phyloP scores from a whole-genome alignment of 1,140 invertebrate genomes.

The Coptotermes formosanus region DNA sequence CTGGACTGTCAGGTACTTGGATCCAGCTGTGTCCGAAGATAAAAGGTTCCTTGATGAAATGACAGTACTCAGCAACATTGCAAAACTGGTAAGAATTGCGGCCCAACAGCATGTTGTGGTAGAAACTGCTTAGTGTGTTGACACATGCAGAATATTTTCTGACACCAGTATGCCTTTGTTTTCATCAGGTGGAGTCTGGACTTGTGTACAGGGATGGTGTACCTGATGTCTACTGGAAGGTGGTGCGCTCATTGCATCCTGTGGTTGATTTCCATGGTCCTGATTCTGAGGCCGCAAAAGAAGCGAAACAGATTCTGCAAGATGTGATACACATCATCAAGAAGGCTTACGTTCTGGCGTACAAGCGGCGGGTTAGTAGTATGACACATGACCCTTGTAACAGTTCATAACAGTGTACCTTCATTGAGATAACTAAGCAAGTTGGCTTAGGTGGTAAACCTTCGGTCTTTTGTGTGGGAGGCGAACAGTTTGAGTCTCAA shows the following conservation, averaged over 20 bases:
- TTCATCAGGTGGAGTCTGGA: constrained; percentile 27
- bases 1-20: constrained; percentile 8
- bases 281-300: constrained; percentile 62
- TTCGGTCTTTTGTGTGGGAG: too few relatives aligned
- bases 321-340: constrained; percentile 56
- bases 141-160: too few relatives aligned
- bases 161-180: too few relatives aligned
- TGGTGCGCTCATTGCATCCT: constrained; percentile 59
- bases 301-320: constrained; percentile 65
- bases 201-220: constrained; percentile 48
- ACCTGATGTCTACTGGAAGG: constrained; percentile 67
- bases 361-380: constrained; percentile 60
- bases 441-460: too few relatives aligned
- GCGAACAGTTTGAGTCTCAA: too few relatives aligned
- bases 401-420: too few relatives aligned
- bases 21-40: constrained; percentile 30
- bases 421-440: too few relatives aligned
- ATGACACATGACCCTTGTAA: not conserved
- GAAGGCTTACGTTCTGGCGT: constrained; percentile 61
- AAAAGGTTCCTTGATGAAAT: constrained; percentile 35
- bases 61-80: constrained; percentile 28
- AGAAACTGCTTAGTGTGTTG: too few relatives aligned
- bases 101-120: too few relatives aligned
- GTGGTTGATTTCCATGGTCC: constrained; percentile 64
- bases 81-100: constrained; percentile 31